Base-by-base conservation (phyloP, 53 echinoderm and acorn worm genomes). In the Luidia sarsii region DNA sequence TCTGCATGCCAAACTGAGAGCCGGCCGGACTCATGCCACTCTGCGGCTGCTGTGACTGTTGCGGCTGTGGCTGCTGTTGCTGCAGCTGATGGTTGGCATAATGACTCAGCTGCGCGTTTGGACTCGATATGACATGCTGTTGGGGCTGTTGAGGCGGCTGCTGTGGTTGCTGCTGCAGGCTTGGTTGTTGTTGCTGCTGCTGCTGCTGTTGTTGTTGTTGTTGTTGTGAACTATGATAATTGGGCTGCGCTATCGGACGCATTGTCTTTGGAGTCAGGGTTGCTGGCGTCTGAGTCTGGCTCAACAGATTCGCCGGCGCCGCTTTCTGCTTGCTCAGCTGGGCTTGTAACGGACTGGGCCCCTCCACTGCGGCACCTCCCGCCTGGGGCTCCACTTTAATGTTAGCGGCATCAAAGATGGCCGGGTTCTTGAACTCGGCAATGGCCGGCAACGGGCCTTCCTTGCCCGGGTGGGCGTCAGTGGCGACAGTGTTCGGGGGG, bases 401-500 rank as follows among this genome's bases (percentile, higher is more conserved):
- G 46, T 71, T 71, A 23, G 71, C 35, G 7, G 33, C 71, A 31
- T 71, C 71, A 71, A 71, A 71, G 19, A 53, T 52, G 3, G 71
- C 71, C 7, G 71, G 71, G 52, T 71, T 52, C 21, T 71, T 71
- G 34, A 71, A 71, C 36, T 71, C 71, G 33, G 71, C 71, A 65
- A 89, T 89, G 52, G 84, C 79, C 4, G 89, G 89, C 64, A 89
- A 70, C 32, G 89, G 89, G 25, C 89, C 89, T 68, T 70, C 57
- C 80, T 89, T 89, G 18, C 57, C 69, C 14, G 50, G 32, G 60
- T 65, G 37, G 2, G 89, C 89, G 43, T 89, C 89, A 7, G 89
- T 89, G 54, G 89, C 89, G 1, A 89, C 89, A 39, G 89, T 89
- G 43, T 89, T 89, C 39, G 89, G 89, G 3, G 89, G 89, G 6